Evolutionary conservation across 2,888 invertebrate species (phyloP).

Genomic region (Sabellastarte sp.): DNA sequence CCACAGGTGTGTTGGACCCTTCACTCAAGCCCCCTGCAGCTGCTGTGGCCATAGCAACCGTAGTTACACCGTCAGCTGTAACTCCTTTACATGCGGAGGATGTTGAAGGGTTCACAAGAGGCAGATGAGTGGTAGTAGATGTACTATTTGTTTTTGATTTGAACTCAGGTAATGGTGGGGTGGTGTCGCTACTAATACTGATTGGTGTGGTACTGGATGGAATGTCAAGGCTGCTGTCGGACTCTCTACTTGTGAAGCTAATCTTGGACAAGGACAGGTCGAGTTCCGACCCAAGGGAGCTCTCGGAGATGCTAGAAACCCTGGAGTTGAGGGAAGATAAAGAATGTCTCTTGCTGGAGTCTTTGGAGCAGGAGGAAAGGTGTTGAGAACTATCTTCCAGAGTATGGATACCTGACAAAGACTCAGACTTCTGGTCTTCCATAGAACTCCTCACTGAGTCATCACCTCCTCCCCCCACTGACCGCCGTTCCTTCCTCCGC

Average conservation of each 20-base stretch:
- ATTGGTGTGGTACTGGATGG: background rate
- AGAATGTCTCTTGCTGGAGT: background rate
- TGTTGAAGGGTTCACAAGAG: background rate
- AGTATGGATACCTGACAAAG: background rate
- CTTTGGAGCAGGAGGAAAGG: background rate
- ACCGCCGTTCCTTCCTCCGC: background rate
- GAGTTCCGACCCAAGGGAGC: background rate
- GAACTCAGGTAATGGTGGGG: too few species aligned
- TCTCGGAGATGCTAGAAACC: background rate
- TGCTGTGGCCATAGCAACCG: background rate
- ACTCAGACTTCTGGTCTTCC: background rate
- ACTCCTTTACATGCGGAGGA: background rate
- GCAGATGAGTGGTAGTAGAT: background rate
- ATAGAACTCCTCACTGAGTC: background rate
- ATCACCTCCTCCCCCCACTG: too few species aligned
- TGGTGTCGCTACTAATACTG: background rate
- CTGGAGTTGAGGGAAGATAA: background rate
- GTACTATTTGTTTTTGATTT: background rate
- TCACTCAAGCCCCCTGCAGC: background rate
- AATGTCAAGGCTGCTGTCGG: background rate
- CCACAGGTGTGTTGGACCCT: background rate
- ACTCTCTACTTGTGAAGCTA: background rate
- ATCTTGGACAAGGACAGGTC: background rate
- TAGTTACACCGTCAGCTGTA: background rate
- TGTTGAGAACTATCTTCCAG: background rate